Base-by-base conservation (phyloP, 2,113 vertebrate genomes). In the Ceyx cyanopectus region DNA sequence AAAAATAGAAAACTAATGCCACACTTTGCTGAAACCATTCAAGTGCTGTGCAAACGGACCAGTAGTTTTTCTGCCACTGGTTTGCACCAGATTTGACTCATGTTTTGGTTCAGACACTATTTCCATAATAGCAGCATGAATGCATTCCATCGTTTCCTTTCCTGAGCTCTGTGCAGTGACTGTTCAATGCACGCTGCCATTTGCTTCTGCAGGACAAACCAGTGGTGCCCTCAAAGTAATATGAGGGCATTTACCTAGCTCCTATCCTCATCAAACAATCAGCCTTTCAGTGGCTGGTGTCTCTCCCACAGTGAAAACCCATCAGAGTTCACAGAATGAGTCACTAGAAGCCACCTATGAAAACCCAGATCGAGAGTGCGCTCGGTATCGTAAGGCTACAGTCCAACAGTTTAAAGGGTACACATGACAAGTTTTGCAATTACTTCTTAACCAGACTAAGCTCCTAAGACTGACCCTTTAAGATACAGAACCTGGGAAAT, bases 261-360 rank as follows among this genome's bases (percentile, higher is more conserved):
- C 69, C 57, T 56, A 46, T 30, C 30, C 40, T 58, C 67, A 62
- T 22, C 43, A 26, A 30, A 12, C 41, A 27, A 22, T 5, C 37
- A 37, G 21, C 30, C 40, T 34, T 46, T 26, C 68, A 30, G 9
- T 2, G 26, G 41, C 34, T 61, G 40, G 5, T 43, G 9, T 14
- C 27, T 13, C 56, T 51, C 27, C 1, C 1, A 23, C 62, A 34
- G 1, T 14, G 66, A 69, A 76, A 92, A 32, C 12, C 29, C 67
- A 61, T 4, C 30, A 27, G 22, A 5, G 43, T 70, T 54, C 68
- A 58, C 34, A 54, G 34, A 50, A 74, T 46, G 10, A 41, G 83
- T 77, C 94, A 60, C 89, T 92, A 94, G 95, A 86, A 92, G 94
- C 91, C 92, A 83, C 94, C 63, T 77, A n/a, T 18, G 1, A 48